phyloP scores from a whole-genome alignment of 1,140 invertebrate species.

The Teleogryllus occipitalis region DNA sequence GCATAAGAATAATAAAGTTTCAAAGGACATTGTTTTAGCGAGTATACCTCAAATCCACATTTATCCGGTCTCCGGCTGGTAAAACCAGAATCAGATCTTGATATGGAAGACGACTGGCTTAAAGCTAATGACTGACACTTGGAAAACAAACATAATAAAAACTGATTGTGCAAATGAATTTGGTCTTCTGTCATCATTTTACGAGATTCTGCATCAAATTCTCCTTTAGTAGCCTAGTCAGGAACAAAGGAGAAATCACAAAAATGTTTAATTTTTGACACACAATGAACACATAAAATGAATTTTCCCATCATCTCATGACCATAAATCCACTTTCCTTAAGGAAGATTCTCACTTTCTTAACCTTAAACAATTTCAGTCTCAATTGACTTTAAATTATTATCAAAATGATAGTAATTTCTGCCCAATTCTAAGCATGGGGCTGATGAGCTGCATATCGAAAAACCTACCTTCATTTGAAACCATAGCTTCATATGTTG shows the following conservation, averaged over 20 bases:
- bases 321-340: neutral
- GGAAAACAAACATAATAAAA: constrained; percentile 67
- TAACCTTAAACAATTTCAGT: neutral
- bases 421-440: neutral
- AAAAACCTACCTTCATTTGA: constrained; percentile 48
- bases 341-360: neutral
- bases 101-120: constrained; percentile 39
- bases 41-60: constrained; percentile 51
- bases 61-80: constrained; percentile 35
- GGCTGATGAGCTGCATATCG: neutral
- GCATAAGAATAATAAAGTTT: neutral
- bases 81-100: constrained; percentile 30
- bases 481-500: constrained; percentile 64
- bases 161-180: constrained; percentile 74
- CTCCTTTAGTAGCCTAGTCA: constrained; percentile 57
- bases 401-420: neutral
- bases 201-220: constrained; percentile 68
- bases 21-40: neutral
- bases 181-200: constrained; percentile 57
- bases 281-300: constrained; percentile 12
- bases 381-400: neutral
- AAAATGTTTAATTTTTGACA: neutral
- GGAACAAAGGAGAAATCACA: constrained; percentile 12
- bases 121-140: constrained; percentile 61
- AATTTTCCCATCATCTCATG: neutral